Conservation (phyloP, 2,113 vertebrate genomes). For the Scortum barcoo region DNA sequence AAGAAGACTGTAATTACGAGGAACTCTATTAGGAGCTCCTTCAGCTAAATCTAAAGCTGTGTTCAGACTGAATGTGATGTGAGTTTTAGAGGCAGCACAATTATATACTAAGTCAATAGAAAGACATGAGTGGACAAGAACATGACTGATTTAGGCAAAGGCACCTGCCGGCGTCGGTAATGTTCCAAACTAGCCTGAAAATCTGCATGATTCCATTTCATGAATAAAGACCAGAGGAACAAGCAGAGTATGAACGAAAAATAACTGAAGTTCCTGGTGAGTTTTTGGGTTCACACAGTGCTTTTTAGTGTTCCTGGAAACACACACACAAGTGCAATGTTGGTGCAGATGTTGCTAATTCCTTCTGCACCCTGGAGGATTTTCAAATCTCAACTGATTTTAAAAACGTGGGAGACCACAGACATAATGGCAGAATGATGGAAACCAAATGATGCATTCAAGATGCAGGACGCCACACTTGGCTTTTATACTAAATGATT, state of each 20-base stretch:
- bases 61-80: conserved; percentile 1
- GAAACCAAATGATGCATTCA: no score
- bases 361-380: no score
- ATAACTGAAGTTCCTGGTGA: not conserved
- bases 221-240: not conserved
- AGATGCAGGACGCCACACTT: no score
- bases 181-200: not conserved
- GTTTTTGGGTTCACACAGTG: not conserved
- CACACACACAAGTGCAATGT: not conserved
- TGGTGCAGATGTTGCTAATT: not conserved
- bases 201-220: not conserved
- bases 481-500: no score
- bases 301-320: not conserved
- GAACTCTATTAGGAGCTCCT: not conserved
- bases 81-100: not conserved
- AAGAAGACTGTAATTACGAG: not conserved
- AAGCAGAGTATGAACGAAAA: not conserved
- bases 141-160: not conserved
- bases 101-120: not conserved
- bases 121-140: not conserved
- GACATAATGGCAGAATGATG: no score
- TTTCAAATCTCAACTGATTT: no score
- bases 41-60: not conserved
- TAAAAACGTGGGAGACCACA: no score
- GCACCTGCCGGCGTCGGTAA: not conserved